Base-by-base conservation (phyloP, 2,888 invertebrate genomes). In the Melipona beecheii region DNA sequence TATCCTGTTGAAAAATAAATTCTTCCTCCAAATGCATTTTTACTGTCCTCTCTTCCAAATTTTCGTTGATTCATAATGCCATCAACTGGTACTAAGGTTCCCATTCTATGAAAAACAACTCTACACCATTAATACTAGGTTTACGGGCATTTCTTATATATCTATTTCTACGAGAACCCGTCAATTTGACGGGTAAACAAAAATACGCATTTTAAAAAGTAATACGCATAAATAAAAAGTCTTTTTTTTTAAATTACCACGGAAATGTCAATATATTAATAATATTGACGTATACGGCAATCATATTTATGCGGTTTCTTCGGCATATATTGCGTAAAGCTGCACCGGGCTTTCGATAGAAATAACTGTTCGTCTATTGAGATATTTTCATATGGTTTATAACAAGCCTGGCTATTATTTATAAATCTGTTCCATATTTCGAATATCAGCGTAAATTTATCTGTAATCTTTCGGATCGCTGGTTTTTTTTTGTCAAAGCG, bases 231-330 rank as follows among this genome's bases (percentile, higher is more conserved):
- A 54, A 6, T 64, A 68, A 50, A 49, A 64, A 49, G 11, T 68
- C 19, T 58, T 52, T 54, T 69, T 49, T 49, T 72, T 0, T 19
- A 52, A 75, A 24, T 11, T 72, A 50, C 50, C 68, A 78, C n/a
- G 50, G 31, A 66, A 60, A 74, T 74, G n/a, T 19, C 65, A 78
- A 66, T 68, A 24, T 24, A 24, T 24, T 24, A 60, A 68, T 78
- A 68, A 78, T 73, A 78, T 19, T n/a, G 60, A 58, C 60, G 9
- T 76, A 70, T n/a, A 60, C 3, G 77, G 78, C 52, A 79, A 74
- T 74, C 69, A 19, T 78, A 19, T 50, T 75, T 36, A 36, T 43
- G 74, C 49, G 27, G 58, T 50, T 17, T 74, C 27, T 62, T 74
- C 74, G 56, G 58, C 70, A 70, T 27, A 73, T n/a, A 74, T 78